These are phyloP conservation scores for Rhinichthys osculus DNA, from an alignment of 2,797 vertebrate species.

Conservation along the genomic window DNA sequence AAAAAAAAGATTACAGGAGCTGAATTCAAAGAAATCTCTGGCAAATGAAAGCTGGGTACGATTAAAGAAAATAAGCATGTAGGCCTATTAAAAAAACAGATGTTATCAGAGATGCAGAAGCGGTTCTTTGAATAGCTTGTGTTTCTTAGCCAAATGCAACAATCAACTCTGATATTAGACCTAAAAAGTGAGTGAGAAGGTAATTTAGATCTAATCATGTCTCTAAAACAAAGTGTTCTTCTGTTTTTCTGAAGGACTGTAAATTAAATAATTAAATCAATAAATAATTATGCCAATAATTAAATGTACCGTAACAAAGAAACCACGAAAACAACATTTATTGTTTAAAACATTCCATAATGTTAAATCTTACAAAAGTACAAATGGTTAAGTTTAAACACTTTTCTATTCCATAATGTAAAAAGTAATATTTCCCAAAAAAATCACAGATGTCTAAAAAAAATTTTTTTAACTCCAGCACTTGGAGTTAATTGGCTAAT, in stretches of 20 bases:
- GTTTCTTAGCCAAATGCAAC: slow-evolving; percentile 28
- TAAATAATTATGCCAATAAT: neutral
- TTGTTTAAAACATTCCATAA: neutral
- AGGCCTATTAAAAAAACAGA: slow-evolving; percentile 32
- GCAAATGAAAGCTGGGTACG: slow-evolving; percentile 36
- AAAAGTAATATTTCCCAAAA: neutral
- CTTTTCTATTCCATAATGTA: neutral
- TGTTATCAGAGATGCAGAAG: slow-evolving; percentile 27
- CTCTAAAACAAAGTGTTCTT: slow-evolving; percentile 7
- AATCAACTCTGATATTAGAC: slow-evolving; percentile 37
- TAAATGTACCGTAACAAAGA: neutral
- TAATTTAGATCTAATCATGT: slow-evolving; percentile 44
- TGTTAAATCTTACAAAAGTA: neutral
- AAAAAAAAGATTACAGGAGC: slow-evolving; percentile 34
- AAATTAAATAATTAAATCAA: neutral
- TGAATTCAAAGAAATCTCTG: slow-evolving; percentile 47
- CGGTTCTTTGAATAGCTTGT: slow-evolving; percentile 1
- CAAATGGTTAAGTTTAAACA: neutral
- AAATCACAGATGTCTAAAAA: neutral
- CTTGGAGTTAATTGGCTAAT: neutral
- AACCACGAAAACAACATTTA: neutral
- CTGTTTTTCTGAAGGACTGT: slow-evolving; percentile 8
- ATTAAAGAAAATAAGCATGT: slow-evolving; percentile 45
- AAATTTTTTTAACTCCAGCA: too few species aligned
- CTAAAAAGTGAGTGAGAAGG: slow-evolving; percentile 36